Evolutionary conservation across 30 jellyfish, hydroid and myxozoan species (phyloP).

Genomic region (Aurelia coerulea): DNA sequence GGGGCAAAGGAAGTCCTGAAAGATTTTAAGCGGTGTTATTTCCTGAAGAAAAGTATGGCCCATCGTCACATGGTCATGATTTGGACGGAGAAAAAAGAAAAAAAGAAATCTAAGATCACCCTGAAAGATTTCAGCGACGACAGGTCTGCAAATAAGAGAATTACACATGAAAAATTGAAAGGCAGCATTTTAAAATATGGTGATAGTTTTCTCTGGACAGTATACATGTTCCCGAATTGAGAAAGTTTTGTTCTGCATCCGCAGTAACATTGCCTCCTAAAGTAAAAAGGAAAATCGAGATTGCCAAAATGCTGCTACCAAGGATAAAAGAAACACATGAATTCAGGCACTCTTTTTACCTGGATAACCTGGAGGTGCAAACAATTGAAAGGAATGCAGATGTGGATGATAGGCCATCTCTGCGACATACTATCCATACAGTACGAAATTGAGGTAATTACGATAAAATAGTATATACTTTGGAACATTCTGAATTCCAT

Average conservation of each 20-base stretch:
- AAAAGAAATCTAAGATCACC: no score
- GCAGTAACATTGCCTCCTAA: no score
- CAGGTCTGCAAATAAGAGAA: neutral
- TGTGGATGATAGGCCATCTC: neutral
- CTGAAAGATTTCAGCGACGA: no score
- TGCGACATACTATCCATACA: neutral
- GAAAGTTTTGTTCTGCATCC: neutral
- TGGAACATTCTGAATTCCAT: no score
- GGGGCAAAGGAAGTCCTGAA: slow-evolving; percentile 11
- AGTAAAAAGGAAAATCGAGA: no score
- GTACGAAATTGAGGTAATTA: no score
- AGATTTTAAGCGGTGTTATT: slow-evolving; percentile 9
- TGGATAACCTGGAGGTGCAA: neutral
- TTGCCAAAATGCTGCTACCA: no score
- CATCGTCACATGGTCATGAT: no score
- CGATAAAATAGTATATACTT: no score
- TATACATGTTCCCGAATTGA: neutral
- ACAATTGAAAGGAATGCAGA: neutral
- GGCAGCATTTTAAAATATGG: slow-evolving; percentile 17
- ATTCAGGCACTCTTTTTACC: neutral
- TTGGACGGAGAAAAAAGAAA: no score
- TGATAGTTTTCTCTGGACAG: slow-evolving; percentile 15
- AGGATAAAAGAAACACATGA: neutral
- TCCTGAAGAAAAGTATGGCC: neutral
- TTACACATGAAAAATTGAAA: neutral